A percentile compares a stretch with the other conserved stretches of the same genome.
Conservation (phyloP, 2,113 vertebrate genomes). For the Azemiops feae region DNA sequence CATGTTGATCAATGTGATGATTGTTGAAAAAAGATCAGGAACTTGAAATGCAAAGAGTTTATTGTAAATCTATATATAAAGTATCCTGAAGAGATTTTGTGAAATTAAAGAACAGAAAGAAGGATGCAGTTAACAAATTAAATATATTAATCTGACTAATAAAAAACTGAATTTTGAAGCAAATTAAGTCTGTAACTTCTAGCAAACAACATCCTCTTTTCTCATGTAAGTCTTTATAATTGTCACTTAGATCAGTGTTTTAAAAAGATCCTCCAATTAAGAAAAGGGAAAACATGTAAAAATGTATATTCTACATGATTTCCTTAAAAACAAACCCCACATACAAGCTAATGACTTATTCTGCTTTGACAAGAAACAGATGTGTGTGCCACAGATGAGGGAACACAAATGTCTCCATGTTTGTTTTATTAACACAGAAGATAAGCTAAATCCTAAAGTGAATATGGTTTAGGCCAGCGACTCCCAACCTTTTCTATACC, state of each 20-base stretch:
- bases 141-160: constrained; percentile 31
- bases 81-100: not conserved
- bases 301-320: not conserved
- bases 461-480: not conserved
- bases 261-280: not conserved
- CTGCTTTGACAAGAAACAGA: constrained; percentile 18
- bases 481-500: too few species aligned
- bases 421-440: not conserved
- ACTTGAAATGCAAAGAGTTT: not conserved
- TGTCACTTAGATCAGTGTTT: not conserved
- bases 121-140: constrained; percentile 18
- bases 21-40: not conserved
- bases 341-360: not conserved
- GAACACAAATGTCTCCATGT: not conserved
- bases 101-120: not conserved
- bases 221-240: not conserved
- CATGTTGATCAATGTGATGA: not conserved
- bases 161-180: constrained; percentile 22
- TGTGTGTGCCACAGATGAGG: not conserved
- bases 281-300: constrained; percentile 6
- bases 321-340: not conserved
- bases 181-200: constrained; percentile 12
- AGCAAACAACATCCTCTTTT: not conserved
- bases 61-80: not conserved
- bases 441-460: not conserved